Base-by-base conservation (phyloP, 2,888 invertebrate genomes). In the Pristionchus japonicus region DNA sequence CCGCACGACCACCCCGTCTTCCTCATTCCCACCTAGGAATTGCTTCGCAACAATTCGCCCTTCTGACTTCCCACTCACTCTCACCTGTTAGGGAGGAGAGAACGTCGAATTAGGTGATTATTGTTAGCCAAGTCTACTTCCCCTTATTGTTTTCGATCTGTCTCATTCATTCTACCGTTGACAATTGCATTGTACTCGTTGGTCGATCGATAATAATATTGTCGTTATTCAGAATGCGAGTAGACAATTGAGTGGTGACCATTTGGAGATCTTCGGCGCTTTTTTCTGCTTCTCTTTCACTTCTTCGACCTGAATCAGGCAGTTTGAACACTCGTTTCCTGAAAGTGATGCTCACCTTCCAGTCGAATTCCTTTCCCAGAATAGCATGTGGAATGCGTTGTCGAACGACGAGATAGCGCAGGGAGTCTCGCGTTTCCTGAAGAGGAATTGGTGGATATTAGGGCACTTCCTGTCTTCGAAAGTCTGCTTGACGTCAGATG, bases 331-430 rank as follows among this genome's bases (percentile, higher is more conserved):
- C 1, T 74, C 74, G 23, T 40, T 40, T 37, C 37, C n/a, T 15
- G 40, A 23, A 20, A 70, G 0, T 40, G 40, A 9, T 27, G 6
- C 64, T 61, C n/a, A 92, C 92, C 89, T 92, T 90, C 92, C 93
- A 93, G 80, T 92, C 92, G 64, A 92, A 92, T 31, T 90, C 91
- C 80, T 91, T 89, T 85, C 91, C 91, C 86, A 92, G 88, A 47
- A 93, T 88, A 27, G 92, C 90, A 89, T 93, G 93, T 27, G 93
- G 93, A 47, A 93, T 91, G 67, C 93, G 89, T 89, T 93, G 93
- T 88, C 93, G 91, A 43, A 93, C 89, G 15, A 93, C 90, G 43
- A 93, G 89, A 89, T 93, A 92, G 83, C 93, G 90, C 17, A 93
- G 89, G 89, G 92, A 91, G 88, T 93, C 93, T 7, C 92, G 91